Base-by-base conservation (phyloP, 1,140 invertebrate genomes). In the Vollenhovia emeryi region DNA sequence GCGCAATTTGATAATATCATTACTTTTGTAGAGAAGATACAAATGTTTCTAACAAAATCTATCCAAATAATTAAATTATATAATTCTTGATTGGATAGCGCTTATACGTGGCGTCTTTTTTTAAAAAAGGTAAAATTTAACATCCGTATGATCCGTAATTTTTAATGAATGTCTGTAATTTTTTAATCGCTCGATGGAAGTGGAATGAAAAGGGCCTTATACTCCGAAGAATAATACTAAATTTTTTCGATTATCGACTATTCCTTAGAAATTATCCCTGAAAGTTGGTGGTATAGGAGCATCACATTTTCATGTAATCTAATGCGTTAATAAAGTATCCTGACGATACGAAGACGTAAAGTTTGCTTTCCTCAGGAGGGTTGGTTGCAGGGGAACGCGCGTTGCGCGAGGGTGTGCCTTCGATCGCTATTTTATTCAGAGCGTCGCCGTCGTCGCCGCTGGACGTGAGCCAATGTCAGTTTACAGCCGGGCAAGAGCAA, bases 401-500 rank as follows among this genome's bases (percentile, higher is more conserved):
- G 24, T 45, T 18, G 24, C 55, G 30, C 55, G 33, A 59, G 36
- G 36, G 62, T 40, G 24, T 13, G 33, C 62, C 40, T 60, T 50
- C 57, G 57, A 45, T 71, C 36, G 85, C 57, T 24, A 59, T 27
- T 87, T 87, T 86, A 82, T 87, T 87, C 73, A 71, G 59, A 68
- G 74, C 40, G n/a, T 55, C 40, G 43, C 36, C 40, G n/a, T 55
- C 40, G 43, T 45, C 62, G 15, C 18, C 24, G 40, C 68, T 87
- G 86, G 86, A 82, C 85, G 15, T n/a, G 13, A 87, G 86, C 85
- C 86, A 86, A 66, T 50, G 60, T 80, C 64, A 64, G 69, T 73
- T 80, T 73, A 71, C 50, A 64, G 86, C 33, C 45, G 33, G 59
- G 30, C 59, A 36, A 66, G 21, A 62, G 43, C 43, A 79, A 48